Evolutionary conservation across 2,888 invertebrate species (phyloP).

Genomic region (Tupiocoris notatus): DNA sequence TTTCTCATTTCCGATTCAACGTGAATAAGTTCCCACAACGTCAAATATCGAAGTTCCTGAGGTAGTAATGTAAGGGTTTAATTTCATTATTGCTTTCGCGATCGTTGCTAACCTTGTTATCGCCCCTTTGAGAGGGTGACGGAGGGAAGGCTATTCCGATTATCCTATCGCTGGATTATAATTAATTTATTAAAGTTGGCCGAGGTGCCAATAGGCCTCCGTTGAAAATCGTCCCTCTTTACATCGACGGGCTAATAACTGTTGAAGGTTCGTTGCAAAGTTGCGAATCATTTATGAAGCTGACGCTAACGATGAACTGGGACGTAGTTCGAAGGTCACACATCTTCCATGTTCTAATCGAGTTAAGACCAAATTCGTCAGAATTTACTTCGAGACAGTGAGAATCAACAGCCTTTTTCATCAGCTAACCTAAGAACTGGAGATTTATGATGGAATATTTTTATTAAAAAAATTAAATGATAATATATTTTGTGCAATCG

Average conservation of each 20-base stretch:
- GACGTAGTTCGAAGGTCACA: too few species aligned
- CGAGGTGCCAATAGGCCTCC: background rate
- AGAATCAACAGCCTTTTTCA: too few species aligned
- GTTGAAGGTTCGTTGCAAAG: background rate
- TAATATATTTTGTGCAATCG: too few species aligned
- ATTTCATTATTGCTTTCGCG: slow-evolving; percentile 16
- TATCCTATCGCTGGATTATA: background rate
- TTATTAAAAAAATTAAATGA: too few species aligned
- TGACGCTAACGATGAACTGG: background rate
- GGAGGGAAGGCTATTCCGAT: background rate
- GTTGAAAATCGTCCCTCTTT: background rate
- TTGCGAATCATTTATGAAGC: background rate
- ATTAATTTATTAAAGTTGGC: background rate
- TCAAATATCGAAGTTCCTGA: background rate
- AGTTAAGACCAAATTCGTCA: too few species aligned
- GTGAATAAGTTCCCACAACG: too few species aligned
- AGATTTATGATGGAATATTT: too few species aligned
- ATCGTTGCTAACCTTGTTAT: slow-evolving; percentile 13
- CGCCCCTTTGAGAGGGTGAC: background rate
- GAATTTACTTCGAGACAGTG: too few species aligned
- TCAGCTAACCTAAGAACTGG: too few species aligned
- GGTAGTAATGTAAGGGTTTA: slow-evolving; percentile 4
- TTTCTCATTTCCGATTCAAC: too few species aligned
- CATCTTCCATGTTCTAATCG: too few species aligned
- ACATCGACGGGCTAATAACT: background rate